Conservation (phyloP, 2,113 vertebrate species). For the Eurystomus gularis region DNA sequence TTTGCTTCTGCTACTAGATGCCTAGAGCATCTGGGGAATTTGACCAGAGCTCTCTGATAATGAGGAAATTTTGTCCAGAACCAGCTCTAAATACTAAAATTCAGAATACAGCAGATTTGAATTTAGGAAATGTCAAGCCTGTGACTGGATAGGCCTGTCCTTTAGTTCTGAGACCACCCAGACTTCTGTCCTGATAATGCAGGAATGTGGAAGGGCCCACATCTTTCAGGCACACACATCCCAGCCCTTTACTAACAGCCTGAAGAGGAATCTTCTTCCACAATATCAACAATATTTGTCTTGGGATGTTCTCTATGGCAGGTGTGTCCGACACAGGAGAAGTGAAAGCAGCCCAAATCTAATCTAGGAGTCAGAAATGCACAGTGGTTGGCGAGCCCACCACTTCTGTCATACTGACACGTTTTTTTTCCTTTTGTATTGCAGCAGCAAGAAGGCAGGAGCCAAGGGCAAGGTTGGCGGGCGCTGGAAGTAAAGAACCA, state of each 20-base stretch:
- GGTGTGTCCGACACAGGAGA: not conserved
- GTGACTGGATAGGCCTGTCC: not conserved
- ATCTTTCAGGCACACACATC: not conserved
- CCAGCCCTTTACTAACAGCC: not conserved
- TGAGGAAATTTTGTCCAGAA: not conserved
- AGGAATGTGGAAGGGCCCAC: not conserved
- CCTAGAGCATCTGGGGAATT: not conserved
- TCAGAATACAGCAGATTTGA: not conserved
- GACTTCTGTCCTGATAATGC: not conserved
- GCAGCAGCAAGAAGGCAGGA: conserved; percentile 95
- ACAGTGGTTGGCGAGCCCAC: not conserved
- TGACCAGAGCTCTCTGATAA: not conserved
- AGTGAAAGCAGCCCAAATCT: not conserved
- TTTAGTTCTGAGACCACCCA: not conserved
- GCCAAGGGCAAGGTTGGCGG: conserved; percentile 84
- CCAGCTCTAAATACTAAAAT: not conserved
- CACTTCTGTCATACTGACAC: not conserved
- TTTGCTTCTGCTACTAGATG: not conserved
- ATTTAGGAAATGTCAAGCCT: not conserved
- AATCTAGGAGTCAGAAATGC: not conserved
- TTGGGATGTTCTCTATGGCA: not conserved
- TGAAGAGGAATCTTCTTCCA: not conserved
- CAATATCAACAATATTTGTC: not conserved
- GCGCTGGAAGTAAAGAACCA: conserved; percentile 89
- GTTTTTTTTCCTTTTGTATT: conserved; percentile 39